These are phyloP conservation scores for Drosophila subpulchrella DNA, from an alignment of 1,140 invertebrate species.

Conservation along the genomic window DNA sequence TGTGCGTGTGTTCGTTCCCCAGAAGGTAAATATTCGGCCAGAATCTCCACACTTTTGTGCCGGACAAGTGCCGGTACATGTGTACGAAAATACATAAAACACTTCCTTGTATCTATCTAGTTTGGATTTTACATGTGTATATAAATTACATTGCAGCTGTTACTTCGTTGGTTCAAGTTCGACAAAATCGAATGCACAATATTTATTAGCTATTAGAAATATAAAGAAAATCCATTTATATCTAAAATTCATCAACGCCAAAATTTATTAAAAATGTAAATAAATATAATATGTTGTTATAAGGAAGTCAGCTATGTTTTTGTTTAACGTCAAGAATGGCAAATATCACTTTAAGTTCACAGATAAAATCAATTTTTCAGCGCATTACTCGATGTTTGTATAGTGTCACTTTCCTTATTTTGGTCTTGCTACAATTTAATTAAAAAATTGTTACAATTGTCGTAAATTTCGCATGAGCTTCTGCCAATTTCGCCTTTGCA, in stretches of 20 bases:
- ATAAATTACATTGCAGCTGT: slow-evolving; percentile 2
- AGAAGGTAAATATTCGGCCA: slow-evolving; percentile 30
- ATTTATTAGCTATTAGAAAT: too few species aligned
- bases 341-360: neutral
- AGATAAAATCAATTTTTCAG: neutral
- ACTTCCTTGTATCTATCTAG: neutral
- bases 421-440: slow-evolving; percentile 42
- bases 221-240: too few species aligned
- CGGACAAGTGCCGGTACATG: slow-evolving; percentile 22
- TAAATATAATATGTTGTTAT: too few species aligned
- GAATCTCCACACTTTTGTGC: slow-evolving; percentile 6
- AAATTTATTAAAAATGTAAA: too few species aligned
- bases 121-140: neutral
- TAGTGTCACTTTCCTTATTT: slow-evolving; percentile 15
- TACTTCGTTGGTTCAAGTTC: neutral
- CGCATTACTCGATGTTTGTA: neutral
- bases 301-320: too few species aligned
- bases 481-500: slow-evolving; percentile 61
- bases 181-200: neutral
- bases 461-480: slow-evolving; percentile 64
- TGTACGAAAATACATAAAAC: neutral
- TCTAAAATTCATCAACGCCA: too few species aligned
- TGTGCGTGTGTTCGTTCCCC: slow-evolving; percentile 34
- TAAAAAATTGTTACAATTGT: slow-evolving; percentile 60
- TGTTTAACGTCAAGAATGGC: neutral